Percentiles rank a stretch among this genome's conserved stretches.
These are phyloP conservation scores for Papilio xuthus DNA, from an alignment of 1,140 invertebrate species.

Conservation along the genomic window DNA sequence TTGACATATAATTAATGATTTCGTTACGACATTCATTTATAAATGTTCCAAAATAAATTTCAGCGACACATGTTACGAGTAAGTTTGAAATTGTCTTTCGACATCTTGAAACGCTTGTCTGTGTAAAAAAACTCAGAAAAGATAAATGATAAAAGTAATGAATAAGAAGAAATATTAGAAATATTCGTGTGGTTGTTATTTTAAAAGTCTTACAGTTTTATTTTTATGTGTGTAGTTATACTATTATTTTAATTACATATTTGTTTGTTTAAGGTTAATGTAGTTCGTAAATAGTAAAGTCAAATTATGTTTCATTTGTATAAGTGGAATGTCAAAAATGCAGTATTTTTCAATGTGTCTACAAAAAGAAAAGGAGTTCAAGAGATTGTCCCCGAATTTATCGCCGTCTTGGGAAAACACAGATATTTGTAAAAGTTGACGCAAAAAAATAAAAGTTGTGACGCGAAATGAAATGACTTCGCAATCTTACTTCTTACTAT, in stretches of 20 bases:
- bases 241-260: neutral
- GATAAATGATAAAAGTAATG: neutral
- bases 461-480: conserved; percentile 3
- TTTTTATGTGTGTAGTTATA: neutral
- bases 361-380: neutral
- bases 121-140: neutral
- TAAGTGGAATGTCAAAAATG: neutral
- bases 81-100: neutral
- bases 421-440: conserved; percentile 17
- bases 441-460: neutral
- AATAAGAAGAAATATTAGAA: neutral
- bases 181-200: no score
- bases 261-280: neutral
- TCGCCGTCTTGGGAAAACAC: conserved; percentile 9
- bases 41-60: neutral
- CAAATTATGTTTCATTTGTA: neutral
- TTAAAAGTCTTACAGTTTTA: no score
- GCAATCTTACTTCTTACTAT: neutral
- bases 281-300: neutral
- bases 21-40: neutral
- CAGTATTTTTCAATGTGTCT: neutral
- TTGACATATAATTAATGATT: conserved; percentile 16
- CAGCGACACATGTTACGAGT: neutral
- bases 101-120: neutral
- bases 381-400: conserved; percentile 13